These are phyloP conservation scores for Mirounga angustirostris DNA, from an alignment of 2,113 vertebrate genomes.

Conservation along the genomic window DNA sequence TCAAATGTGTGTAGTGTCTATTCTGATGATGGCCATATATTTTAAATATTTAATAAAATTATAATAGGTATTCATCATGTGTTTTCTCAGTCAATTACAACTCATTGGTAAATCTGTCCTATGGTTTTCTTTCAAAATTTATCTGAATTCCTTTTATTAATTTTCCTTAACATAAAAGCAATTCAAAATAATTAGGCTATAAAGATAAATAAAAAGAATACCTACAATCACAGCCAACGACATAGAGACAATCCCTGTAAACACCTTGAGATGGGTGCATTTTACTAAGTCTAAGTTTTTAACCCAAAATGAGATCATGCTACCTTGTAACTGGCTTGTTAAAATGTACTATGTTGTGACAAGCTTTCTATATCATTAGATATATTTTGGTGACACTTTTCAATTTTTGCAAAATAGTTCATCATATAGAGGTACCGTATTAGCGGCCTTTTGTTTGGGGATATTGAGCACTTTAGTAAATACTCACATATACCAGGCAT, in stretches of 20 bases:
- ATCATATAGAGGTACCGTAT: neutral
- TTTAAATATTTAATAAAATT: conserved; percentile 25
- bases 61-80: neutral
- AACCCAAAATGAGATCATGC: neutral
- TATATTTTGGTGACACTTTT: neutral
- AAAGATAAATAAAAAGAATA: neutral
- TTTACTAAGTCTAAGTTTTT: conserved; percentile 1
- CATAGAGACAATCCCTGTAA: neutral
- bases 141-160: neutral
- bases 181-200: neutral
- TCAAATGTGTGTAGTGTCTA: neutral
- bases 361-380: neutral
- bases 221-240: neutral
- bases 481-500: neutral
- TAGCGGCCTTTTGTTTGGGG: neutral
- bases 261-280: neutral
- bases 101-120: neutral
- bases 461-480: neutral
- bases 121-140: neutral
- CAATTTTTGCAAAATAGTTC: neutral
- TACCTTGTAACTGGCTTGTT: neutral
- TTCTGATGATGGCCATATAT: neutral
- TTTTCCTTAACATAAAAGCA: neutral
- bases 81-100: neutral
- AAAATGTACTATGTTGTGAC: neutral